Conservation (phyloP, 2,113 vertebrate genomes). For the Chinchilla lanigera region DNA sequence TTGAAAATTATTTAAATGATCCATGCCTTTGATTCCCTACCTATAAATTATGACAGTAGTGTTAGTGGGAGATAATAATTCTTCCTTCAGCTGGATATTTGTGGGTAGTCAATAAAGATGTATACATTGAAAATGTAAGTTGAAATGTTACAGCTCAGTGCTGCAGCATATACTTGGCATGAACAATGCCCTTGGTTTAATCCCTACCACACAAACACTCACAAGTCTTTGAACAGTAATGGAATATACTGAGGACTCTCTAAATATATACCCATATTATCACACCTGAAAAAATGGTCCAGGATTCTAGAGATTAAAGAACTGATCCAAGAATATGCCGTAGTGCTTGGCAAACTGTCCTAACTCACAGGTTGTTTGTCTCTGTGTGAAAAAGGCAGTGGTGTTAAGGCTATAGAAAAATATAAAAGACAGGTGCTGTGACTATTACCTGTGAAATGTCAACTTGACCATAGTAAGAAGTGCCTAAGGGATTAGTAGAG, state of each 20-base stretch:
- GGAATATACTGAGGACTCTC: neutral
- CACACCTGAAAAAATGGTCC: neutral
- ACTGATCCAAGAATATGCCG: neutral
- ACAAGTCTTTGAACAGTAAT: neutral
- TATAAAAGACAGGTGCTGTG: neutral
- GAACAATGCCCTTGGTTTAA: neutral
- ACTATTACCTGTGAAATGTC: neutral
- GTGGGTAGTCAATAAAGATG: neutral
- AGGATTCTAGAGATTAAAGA: neutral
- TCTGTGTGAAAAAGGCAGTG: neutral
- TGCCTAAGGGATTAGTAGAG: neutral
- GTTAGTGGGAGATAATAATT: neutral
- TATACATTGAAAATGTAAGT: neutral
- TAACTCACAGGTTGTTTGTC: neutral
- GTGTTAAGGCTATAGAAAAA: neutral
- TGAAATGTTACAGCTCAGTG: neutral
- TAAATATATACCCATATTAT: neutral
- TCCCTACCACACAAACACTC: neutral
- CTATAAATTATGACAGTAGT: neutral
- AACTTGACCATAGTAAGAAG: neutral
- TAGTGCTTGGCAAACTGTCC: neutral
- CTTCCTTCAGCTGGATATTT: neutral
- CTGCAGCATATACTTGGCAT: too few species aligned
- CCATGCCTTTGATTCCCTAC: neutral
- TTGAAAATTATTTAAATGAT: neutral